Percentiles rank a stretch among this genome's conserved stretches.
Evolutionary conservation across 2,113 vertebrate genomes (phyloP).

Genomic region (Formicarius rufipectus): DNA sequence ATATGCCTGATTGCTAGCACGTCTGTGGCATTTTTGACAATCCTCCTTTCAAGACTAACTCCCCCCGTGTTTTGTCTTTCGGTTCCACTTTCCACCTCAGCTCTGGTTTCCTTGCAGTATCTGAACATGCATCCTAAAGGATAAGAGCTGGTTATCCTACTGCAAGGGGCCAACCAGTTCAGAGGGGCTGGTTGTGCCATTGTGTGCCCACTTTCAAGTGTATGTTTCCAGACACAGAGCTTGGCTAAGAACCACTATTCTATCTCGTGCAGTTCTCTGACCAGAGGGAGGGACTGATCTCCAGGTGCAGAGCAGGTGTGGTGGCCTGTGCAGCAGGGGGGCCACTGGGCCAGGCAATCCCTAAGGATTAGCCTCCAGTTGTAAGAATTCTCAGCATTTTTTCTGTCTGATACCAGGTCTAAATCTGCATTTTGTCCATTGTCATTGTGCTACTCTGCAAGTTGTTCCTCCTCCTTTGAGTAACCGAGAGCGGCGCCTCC

Average conservation of each 20-base stretch:
- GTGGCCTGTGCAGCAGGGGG: background rate
- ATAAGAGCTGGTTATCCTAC: background rate
- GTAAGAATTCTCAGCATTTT: background rate
- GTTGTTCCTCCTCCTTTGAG: background rate
- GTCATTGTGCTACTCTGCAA: background rate
- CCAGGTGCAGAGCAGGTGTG: background rate
- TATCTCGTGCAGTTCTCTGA: background rate
- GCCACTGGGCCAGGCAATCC: background rate
- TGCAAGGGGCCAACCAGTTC: background rate
- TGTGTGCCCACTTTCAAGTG: background rate
- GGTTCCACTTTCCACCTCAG: background rate
- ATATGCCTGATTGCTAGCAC: background rate
- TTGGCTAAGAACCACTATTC: background rate
- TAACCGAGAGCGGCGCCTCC: rapidly evolving
- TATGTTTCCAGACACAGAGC: background rate
- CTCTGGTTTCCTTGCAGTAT: background rate
- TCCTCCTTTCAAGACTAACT: background rate
- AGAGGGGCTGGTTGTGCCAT: background rate
- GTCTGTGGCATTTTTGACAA: background rate
- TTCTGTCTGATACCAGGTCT: background rate
- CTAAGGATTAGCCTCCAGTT: background rate
- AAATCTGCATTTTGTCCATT: background rate
- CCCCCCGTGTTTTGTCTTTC: background rate
- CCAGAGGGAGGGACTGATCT: background rate
- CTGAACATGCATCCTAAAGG: background rate